Base-by-base conservation (phyloP, 30 jellyfish, hydroid and myxozoan genomes). In the Aurelia coerulea region DNA sequence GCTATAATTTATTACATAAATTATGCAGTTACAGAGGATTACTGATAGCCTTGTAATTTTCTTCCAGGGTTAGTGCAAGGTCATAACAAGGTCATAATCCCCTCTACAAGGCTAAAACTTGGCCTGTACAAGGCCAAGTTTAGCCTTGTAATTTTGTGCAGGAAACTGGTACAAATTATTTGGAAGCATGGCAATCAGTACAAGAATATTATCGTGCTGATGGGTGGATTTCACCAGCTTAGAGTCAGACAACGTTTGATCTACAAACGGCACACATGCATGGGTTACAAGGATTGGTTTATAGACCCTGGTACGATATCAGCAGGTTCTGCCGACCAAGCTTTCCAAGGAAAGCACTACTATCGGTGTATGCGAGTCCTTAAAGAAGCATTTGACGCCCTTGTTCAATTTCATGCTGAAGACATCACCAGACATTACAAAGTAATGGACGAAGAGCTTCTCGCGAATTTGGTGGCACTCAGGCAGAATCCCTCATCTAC, bases 351-450 rank as follows among this genome's bases (percentile, higher is more conserved):
- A 39, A 69, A 69, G 12, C 80, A 69, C 62, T 69, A 69, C 62
- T 69, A 69, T 35, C 46, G 80, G 52, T 69, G 80, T 49, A 69
- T 69, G 80, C 80, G 62, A 12, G 58, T 69, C 5, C 58, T 23
- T 69, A 69, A 69, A 69, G 80, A 69, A 69, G 80, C 80, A 23
- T 69, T 69, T 35, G 80, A 69, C 29, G 80, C 80, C 58, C 58
- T 69, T 69, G 62, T 69, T 35, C 62, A 69, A 49, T 35, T 69
- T 69, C 62, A 69, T 39, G 62, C 80, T 31, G 80, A 69, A 35
- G 12, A 69, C 52, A 69, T 69, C 62, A 69, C 80, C 41, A 35
- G n/a, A 4, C 1, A 23, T 23, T 65, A 65, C 50, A 29, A 33
- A 65, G 76, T 4, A 23, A 65, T 65, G 76, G 76, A 65, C 8